phyloP scores from a whole-genome alignment of 2,113 vertebrate genomes.

The Scytalopus superciliaris region DNA sequence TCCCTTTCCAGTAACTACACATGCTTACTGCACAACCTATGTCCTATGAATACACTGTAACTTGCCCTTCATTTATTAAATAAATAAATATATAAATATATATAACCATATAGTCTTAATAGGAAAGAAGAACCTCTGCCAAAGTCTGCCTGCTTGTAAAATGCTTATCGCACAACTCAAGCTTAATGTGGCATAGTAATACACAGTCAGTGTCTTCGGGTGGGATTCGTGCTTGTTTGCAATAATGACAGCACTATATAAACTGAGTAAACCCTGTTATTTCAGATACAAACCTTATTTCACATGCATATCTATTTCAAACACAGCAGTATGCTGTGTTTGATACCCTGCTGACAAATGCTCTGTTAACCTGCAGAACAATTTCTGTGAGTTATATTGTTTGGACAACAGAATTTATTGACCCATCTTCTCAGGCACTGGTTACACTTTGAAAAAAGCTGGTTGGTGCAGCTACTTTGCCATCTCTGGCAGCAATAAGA shows the following conservation, averaged over 20 bases:
- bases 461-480: conserved; percentile 35
- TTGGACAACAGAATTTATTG: conserved; percentile 58
- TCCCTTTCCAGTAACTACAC: neutral
- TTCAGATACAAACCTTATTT: neutral
- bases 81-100: neutral
- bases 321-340: neutral
- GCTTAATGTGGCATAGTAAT: neutral
- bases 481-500: conserved; percentile 24
- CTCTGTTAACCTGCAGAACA: conserved; percentile 31
- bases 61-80: neutral
- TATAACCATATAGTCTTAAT: neutral
- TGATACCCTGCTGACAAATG: neutral
- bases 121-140: neutral
- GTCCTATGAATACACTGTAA: neutral
- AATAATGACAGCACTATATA: neutral
- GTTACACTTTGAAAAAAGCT: neutral
- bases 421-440: conserved; percentile 24
- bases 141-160: neutral
- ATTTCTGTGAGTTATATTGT: conserved; percentile 51
- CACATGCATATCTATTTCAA: neutral
- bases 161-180: neutral
- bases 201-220: neutral
- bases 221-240: neutral
- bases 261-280: conserved; percentile 10
- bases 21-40: neutral